Conservation (phyloP, 2,797 vertebrate species). For the Scleropages formosus region DNA sequence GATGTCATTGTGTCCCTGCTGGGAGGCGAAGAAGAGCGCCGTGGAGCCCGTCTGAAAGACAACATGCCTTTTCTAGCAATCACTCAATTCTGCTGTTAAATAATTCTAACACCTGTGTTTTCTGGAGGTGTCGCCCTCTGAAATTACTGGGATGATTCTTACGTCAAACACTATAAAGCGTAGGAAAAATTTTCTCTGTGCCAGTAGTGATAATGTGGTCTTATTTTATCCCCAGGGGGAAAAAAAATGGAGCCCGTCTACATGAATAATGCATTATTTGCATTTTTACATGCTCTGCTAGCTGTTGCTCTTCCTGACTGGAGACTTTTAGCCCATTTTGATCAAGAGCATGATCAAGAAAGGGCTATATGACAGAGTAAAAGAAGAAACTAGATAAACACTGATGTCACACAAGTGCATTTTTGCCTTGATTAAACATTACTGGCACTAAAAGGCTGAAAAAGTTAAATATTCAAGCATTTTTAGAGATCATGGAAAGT, state of each 20-base stretch:
- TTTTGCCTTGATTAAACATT: background rate
- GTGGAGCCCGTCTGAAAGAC: slow-evolving; percentile 87
- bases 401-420: background rate
- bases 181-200: too few relatives aligned
- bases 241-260: background rate
- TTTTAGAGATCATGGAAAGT: background rate
- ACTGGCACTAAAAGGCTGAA: background rate
- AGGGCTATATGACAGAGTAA: background rate
- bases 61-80: background rate
- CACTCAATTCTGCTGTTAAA: background rate
- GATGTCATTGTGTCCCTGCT: slow-evolving; percentile 87
- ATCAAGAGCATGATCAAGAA: background rate
- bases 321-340: background rate
- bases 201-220: background rate
- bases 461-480: background rate
- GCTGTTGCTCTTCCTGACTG: background rate
- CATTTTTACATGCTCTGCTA: background rate
- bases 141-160: too few relatives aligned
- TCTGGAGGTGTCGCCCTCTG: too few relatives aligned
- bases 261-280: slow-evolving; percentile 24
- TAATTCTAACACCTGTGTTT: too few relatives aligned
- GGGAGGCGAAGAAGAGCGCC: slow-evolving; percentile 90
- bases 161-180: too few relatives aligned
- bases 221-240: background rate
- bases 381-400: background rate